Evolutionary conservation across 2,888 invertebrate genomes (phyloP).

Genomic region (Tinea trinotella): DNA sequence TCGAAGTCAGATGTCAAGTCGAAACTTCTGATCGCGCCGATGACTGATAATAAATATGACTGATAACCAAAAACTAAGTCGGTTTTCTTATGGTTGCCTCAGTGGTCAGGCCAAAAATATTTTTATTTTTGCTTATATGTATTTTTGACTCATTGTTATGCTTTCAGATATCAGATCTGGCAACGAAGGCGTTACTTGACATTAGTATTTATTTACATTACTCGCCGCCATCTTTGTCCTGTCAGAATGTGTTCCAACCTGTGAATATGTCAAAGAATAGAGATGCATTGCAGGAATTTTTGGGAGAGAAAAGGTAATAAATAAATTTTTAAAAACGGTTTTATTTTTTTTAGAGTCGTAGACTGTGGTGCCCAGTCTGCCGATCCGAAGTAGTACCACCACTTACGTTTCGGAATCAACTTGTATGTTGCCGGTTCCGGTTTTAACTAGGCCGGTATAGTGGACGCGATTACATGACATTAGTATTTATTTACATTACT

Average conservation of each 20-base stretch:
- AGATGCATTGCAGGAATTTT: constrained; percentile 39
- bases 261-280: constrained; percentile 34
- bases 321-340: background rate
- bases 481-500: constrained; percentile 51
- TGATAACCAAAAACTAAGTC: too few relatives aligned
- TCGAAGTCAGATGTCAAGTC: too few relatives aligned
- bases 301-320: constrained; percentile 44
- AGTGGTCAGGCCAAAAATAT: background rate
- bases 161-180: constrained; percentile 49
- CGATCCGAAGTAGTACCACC: too few relatives aligned
- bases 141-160: too few relatives aligned
- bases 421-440: too few relatives aligned
- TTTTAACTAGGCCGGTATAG: too few relatives aligned
- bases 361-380: too few relatives aligned
- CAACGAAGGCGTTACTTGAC: constrained; percentile 48
- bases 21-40: too few relatives aligned
- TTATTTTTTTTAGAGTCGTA: too few relatives aligned
- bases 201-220: constrained; percentile 55
- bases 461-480: constrained; percentile 51
- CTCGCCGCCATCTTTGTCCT: constrained; percentile 50
- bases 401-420: too few relatives aligned
- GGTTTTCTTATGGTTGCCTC: background rate
- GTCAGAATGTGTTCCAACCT: constrained; percentile 38
- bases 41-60: too few relatives aligned
- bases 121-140: too few relatives aligned